Evolutionary conservation across 92 coral and sea anemone genomes (phyloP), one percentile per base, ranked within the genome.

Genomic region (Umimayanthus chanpuru): DNA sequence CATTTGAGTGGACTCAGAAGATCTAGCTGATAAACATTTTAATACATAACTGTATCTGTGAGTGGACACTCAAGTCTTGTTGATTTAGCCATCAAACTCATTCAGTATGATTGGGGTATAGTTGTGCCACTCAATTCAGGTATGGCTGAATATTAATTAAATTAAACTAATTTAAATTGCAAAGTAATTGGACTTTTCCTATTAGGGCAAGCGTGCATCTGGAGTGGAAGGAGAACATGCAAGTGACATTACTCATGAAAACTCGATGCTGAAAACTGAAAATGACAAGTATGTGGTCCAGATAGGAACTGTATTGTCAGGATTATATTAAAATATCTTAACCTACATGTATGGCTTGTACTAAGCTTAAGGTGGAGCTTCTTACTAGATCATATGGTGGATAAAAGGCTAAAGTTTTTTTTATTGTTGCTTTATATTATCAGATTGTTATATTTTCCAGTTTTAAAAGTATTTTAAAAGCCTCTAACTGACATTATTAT

Each of bases 211-310:
- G 41, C 85, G 99, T 67, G 64, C 92, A 32, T 96, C 99, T 67
- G 95, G 96, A 21, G 91, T 88, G n/a, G 99, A 96, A 26, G 98
- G 95, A 65, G 99, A 94, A 40, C 91, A 94, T 58, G 90, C 92
- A 82, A 94, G 95, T 89, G 99, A 97, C 73, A 94, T 94, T 41
- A 82, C 92, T 32, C 96, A 96, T 74, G 99, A 97, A 76, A 97
- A 97, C 86, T 93, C 91, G 29, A 88, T 97, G 93, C 88, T 97
- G 9, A 94, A 95, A 82, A 90, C 90, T 75, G 99, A 97, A 74
- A 97, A 97, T 88, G 99, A 97, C 89, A 97, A 94, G 99, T 97
- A 88, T 77, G 94, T 25, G 23, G 44, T n/a, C 43, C 12, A 5
- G 28, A 44, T 26, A 1, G 29, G 68, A 47, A 1, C 50, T 10